These are phyloP conservation scores for Galbula dea DNA, from an alignment of 2,113 vertebrate genomes.

Conservation along the genomic window DNA sequence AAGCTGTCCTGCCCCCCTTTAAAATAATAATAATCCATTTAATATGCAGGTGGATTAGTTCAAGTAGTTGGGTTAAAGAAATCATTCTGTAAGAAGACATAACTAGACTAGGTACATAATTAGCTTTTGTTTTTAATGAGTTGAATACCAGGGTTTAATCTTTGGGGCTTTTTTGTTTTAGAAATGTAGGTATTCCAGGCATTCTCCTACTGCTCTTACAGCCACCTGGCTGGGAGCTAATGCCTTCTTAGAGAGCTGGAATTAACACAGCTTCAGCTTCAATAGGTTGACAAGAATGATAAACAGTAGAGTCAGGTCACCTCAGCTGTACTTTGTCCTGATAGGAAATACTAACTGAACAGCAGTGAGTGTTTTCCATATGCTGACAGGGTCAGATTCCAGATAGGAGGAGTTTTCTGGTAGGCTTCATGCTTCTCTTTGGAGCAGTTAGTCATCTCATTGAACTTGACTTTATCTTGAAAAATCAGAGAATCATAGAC, in stretches of 20 bases:
- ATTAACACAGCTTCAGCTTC: background rate
- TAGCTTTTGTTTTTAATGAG: conserved; percentile 11
- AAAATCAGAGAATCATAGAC: background rate
- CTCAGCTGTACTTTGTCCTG: background rate
- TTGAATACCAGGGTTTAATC: background rate
- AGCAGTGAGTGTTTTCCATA: background rate
- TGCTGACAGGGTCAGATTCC: background rate
- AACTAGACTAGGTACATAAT: background rate
- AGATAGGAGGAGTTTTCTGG: background rate
- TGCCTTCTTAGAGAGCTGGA: background rate
- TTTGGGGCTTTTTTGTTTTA: background rate
- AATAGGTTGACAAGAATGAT: background rate
- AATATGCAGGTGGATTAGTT: background rate
- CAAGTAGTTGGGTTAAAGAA: background rate
- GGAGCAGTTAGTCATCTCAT: background rate
- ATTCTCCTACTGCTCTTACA: background rate
- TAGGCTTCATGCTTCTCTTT: background rate
- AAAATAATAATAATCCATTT: background rate
- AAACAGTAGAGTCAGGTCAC: background rate
- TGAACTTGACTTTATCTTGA: background rate
- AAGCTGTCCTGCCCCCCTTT: background rate
- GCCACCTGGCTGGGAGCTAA: background rate
- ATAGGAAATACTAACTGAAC: background rate
- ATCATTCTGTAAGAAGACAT: background rate
- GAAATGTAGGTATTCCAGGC: background rate